A percentile compares a stretch with the other conserved stretches of the same genome.
Conservation (phyloP, 2,888 invertebrate species). For the Sinotaia quadrata region DNA sequence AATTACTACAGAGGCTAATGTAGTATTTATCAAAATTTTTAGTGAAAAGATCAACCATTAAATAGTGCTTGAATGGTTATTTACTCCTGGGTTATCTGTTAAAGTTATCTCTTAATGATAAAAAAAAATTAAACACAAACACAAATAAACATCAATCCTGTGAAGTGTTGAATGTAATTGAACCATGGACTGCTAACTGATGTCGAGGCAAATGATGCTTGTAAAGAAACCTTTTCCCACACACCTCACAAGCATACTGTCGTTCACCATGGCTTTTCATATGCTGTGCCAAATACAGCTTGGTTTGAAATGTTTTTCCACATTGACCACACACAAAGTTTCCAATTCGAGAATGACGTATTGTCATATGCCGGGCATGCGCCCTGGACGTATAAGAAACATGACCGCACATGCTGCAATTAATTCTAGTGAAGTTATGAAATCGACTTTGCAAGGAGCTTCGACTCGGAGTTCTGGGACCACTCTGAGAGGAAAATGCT, state of each 20-base stretch:
- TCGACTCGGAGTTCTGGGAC: neutral
- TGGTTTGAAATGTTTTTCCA: slow-evolving; percentile 32
- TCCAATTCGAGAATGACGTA: slow-evolving; percentile 13
- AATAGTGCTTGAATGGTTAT: too few species aligned
- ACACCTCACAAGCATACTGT: slow-evolving; percentile 32
- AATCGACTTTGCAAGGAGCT: neutral
- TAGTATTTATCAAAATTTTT: too few species aligned
- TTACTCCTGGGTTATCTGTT: too few species aligned
- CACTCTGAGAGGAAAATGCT: too few species aligned
- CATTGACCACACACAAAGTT: slow-evolving; percentile 31
- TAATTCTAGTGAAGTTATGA: neutral
- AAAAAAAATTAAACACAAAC: neutral
- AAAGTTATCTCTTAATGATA: too few species aligned
- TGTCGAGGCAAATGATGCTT: slow-evolving; percentile 40
- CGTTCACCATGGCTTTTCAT: slow-evolving; percentile 34
- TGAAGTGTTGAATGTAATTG: neutral
- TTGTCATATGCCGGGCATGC: slow-evolving; percentile 13
- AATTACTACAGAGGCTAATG: too few species aligned
- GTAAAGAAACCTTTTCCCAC: slow-evolving; percentile 33
- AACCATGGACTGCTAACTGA: slow-evolving; percentile 31
- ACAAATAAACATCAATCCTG: neutral
- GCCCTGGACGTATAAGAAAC: slow-evolving; percentile 6
- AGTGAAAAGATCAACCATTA: too few species aligned
- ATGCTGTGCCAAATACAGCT: slow-evolving; percentile 29
- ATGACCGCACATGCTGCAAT: slow-evolving; percentile 14